phyloP scores from a whole-genome alignment of 2,888 invertebrate species.

The Emesis furor region DNA sequence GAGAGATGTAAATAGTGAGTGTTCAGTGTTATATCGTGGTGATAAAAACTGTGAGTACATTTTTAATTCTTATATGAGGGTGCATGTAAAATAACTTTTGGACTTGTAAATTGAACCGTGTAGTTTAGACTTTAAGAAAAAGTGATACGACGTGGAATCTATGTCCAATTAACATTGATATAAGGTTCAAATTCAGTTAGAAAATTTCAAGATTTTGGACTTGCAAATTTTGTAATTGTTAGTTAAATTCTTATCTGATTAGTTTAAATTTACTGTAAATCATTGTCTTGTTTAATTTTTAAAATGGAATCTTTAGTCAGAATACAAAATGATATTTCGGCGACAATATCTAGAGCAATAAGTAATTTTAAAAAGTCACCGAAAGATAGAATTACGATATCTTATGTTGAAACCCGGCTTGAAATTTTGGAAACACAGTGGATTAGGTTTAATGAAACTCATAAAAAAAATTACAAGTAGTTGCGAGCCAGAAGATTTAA shows the following conservation, averaged over 20 bases:
- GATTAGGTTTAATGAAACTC: constrained; percentile 36
- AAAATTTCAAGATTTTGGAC: constrained; percentile 1
- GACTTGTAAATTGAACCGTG: background rate
- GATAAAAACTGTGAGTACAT: constrained; percentile 6
- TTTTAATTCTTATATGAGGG: background rate
- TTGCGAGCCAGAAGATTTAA: constrained; percentile 5
- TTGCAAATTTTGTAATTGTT: background rate
- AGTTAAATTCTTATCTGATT: background rate
- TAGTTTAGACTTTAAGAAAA: constrained; percentile 13
- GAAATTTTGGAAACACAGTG: constrained; percentile 46
- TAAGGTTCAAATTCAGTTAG: background rate
- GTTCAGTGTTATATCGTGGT: constrained; percentile 15
- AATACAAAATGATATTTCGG: constrained; percentile 6
- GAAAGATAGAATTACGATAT: constrained; percentile 38
- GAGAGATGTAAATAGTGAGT: background rate
- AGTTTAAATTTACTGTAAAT: background rate
- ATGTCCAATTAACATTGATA: constrained; percentile 4
- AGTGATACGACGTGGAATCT: constrained; percentile 10
- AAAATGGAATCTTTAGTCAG: background rate
- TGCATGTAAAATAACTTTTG: constrained; percentile 8
- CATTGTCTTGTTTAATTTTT: background rate
- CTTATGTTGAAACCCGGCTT: constrained; percentile 43
- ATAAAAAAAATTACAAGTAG: constrained; percentile 30
- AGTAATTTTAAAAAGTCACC: constrained; percentile 29
- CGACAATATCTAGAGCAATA: constrained; percentile 14